Evolutionary conservation across 23 tunicate genomes (phyloP).

Genomic region (Pegea sp.): DNA sequence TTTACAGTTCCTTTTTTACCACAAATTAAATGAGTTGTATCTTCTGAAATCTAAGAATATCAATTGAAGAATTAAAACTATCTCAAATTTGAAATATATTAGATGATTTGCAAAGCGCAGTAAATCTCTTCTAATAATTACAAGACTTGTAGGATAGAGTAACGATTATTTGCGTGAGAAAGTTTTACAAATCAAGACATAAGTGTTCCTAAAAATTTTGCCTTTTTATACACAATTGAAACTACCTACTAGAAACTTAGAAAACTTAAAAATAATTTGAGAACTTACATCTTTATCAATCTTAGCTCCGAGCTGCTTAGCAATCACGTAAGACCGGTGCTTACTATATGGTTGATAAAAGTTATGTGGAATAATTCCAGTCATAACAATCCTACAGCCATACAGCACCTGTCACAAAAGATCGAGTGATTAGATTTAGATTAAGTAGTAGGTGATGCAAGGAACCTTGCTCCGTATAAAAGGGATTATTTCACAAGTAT

Average conservation of each 20-base stretch:
- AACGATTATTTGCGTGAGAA: no score
- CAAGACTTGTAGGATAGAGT: no score
- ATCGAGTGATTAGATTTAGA: no score
- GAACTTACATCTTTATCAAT: conserved; percentile 20
- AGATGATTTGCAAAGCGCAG: no score
- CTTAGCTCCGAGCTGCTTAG: conserved; percentile 43
- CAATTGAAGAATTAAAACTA: no score
- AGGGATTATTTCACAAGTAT: conserved; percentile 58
- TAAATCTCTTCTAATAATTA: no score
- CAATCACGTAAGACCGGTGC: conserved; percentile 32
- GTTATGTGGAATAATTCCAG: conserved; percentile 55
- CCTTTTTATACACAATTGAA: no score
- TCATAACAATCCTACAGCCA: conserved; percentile 39
- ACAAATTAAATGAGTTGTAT: conserved; percentile 51
- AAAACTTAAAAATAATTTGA: no score
- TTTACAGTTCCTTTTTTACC: conserved; percentile 57
- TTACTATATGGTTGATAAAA: conserved; percentile 14
- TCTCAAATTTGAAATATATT: neutral
- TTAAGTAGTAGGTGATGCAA: neutral
- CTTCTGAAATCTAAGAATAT: conserved; percentile 9
- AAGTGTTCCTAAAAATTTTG: no score
- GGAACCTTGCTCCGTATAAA: conserved; percentile 58
- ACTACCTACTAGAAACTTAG: no score
- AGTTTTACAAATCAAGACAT: no score
- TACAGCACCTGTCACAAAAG: conserved; percentile 39